Evolutionary conservation across 2,113 vertebrate species (phyloP).

Genomic region (Lontra canadensis): DNA sequence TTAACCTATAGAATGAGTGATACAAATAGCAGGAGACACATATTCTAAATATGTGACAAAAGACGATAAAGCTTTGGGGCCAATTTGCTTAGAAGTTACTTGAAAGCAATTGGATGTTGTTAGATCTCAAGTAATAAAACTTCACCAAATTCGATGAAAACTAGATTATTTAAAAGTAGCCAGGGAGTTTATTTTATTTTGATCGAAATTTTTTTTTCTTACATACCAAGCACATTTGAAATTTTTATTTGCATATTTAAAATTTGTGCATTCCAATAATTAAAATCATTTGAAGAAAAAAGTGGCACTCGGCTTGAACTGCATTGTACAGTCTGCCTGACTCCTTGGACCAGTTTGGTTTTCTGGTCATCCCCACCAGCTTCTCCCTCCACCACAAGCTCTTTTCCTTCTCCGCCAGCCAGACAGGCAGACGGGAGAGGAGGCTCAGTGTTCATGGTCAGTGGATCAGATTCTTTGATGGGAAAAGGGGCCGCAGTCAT

Average conservation of each 20-base stretch:
- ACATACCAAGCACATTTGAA: not conserved
- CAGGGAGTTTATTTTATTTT: not conserved
- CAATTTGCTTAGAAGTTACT: not conserved
- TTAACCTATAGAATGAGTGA: not conserved
- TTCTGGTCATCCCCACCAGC: not conserved
- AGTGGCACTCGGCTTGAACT: too few relatives aligned
- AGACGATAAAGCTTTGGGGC: not conserved
- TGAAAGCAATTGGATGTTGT: not conserved
- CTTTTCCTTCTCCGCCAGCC: not conserved
- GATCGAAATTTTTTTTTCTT: not conserved
- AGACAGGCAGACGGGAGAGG: not conserved
- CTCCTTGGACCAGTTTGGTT: not conserved
- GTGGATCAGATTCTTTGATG: not conserved
- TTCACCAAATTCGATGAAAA: not conserved
- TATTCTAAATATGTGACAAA: not conserved
- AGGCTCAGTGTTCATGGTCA: not conserved
- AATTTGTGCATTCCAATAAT: not conserved
- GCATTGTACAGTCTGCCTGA: not conserved
- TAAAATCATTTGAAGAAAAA: not conserved
- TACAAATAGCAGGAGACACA: not conserved
- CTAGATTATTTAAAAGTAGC: not conserved
- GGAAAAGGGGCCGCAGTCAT: not conserved
- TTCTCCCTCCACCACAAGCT: not conserved
- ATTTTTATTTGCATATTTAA: not conserved
- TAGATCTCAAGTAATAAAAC: not conserved